Evolutionary conservation across 2,888 invertebrate species (phyloP).

Genomic region (Octodonta nipae): DNA sequence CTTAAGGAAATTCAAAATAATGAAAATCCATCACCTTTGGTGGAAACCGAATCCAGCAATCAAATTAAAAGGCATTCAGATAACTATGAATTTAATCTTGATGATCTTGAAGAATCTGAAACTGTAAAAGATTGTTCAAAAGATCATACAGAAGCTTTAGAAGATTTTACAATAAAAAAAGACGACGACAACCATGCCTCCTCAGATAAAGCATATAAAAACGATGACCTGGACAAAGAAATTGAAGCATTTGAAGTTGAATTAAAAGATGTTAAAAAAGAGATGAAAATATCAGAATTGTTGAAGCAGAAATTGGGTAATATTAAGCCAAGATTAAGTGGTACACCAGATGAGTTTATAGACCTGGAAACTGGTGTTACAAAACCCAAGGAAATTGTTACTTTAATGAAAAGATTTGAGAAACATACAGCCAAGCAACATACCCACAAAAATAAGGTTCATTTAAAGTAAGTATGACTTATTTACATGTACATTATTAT

Average conservation of each 20-base stretch:
- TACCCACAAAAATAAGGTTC: conserved; percentile 42
- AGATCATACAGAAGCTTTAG: too few relatives aligned
- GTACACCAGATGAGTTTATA: conserved; percentile 43
- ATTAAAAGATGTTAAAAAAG: conserved; percentile 10
- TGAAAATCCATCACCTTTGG: too few relatives aligned
- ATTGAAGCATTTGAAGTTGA: conserved; percentile 13
- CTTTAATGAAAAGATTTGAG: conserved; percentile 57
- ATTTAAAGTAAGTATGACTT: conserved; percentile 39
- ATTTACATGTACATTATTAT: not conserved
- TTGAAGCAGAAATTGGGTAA: conserved; percentile 25
- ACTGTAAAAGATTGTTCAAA: too few relatives aligned
- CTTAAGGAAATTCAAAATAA: too few relatives aligned
- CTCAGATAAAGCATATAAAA: too few relatives aligned
- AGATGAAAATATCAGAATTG: conserved; percentile 25
- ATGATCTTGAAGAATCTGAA: conserved; percentile 19
- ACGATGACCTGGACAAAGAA: conserved; percentile 12
- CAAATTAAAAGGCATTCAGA: too few relatives aligned
- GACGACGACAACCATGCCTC: too few relatives aligned
- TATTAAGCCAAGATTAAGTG: conserved; percentile 40
- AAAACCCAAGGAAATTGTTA: conserved; percentile 45
- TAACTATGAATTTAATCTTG: conserved; percentile 22
- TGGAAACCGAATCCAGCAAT: too few relatives aligned
- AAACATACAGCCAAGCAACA: conserved; percentile 44
- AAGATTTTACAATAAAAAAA: too few relatives aligned
- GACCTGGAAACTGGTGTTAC: conserved; percentile 43